Percentiles rank a stretch among this genome's conserved stretches.
These are phyloP conservation scores for Gadus macrocephalus DNA, from an alignment of 2,113 vertebrate genomes.

Conservation along the genomic window DNA sequence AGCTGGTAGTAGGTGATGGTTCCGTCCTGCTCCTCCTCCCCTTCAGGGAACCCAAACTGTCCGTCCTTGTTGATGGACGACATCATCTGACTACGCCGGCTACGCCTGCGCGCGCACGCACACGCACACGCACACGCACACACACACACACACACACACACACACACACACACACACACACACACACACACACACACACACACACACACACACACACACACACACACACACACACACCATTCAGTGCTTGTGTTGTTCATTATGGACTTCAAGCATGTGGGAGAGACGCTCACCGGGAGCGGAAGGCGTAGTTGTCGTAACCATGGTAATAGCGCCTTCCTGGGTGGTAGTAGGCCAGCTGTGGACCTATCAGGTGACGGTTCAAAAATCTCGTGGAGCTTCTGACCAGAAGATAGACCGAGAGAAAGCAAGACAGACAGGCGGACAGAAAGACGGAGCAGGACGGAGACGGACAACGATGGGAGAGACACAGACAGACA, in stretches of 20 bases:
- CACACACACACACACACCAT: not conserved
- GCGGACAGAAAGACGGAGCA: not conserved
- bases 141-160: constrained; percentile 10
- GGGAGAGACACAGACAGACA: no score
- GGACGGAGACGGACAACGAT: no score
- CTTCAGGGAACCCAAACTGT: constrained; percentile 30
- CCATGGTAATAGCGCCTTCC: constrained; percentile 58
- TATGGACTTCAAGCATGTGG: no score
- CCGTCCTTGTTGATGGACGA: not conserved
- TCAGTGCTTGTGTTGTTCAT: no score
- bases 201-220: constrained; percentile 23
- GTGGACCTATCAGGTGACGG: constrained; percentile 65
- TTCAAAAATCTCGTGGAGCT: constrained; percentile 60
- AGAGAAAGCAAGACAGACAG: not conserved
- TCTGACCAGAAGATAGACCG: constrained; percentile 34
- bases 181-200: constrained; percentile 2
- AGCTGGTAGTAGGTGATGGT: constrained; percentile 51
- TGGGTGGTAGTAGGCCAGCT: constrained; percentile 62
- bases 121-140: no score
- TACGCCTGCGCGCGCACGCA: no score
- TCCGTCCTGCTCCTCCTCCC: constrained; percentile 40
- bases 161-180: constrained; percentile 21
- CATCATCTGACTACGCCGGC: constrained; percentile 32
- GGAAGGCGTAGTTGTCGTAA: constrained; percentile 59
- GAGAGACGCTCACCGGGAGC: constrained; percentile 45